phyloP scores from a whole-genome alignment of 2,797 vertebrate species.

The Gymnoscopelus braueri region DNA sequence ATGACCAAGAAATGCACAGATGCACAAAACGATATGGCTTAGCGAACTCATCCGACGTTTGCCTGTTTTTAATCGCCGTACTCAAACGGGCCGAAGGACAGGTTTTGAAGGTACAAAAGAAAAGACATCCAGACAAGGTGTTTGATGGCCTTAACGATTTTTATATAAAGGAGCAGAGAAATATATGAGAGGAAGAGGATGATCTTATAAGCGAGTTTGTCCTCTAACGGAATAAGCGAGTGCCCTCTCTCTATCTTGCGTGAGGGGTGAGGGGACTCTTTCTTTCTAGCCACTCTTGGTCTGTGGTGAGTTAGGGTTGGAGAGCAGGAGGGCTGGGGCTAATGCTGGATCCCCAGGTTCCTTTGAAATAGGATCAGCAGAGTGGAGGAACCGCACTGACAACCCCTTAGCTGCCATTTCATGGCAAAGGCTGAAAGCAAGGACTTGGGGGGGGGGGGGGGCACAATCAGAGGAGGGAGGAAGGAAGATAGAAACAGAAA shows the following conservation, averaged over 20 bases:
- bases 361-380: constrained; percentile 83
- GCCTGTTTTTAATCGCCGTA: constrained; percentile 57
- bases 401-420: constrained; percentile 77
- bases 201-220: constrained; percentile 73
- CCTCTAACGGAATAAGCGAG: constrained; percentile 74
- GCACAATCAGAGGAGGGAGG: constrained; percentile 24
- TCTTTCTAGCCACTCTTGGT: constrained; percentile 62
- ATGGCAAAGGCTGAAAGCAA: constrained; percentile 69
- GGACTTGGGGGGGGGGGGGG: constrained; percentile 49
- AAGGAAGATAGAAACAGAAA: not conserved
- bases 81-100: constrained; percentile 59
- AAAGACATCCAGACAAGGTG: constrained; percentile 67
- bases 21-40: constrained; percentile 45
- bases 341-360: constrained; percentile 77
- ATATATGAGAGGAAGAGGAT: constrained; percentile 49
- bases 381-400: constrained; percentile 68
- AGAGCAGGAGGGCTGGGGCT: constrained; percentile 73
- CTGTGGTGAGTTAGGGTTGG: constrained; percentile 68
- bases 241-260: constrained; percentile 47
- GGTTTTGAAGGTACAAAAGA: constrained; percentile 55
- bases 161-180: constrained; percentile 43
- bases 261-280: constrained; percentile 28
- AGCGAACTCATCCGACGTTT: constrained; percentile 78
- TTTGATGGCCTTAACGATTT: constrained; percentile 64
- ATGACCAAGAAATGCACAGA: constrained; percentile 47